phyloP scores from a whole-genome alignment of 2,113 vertebrate species.

The Sinocyclocheilus anshuiensis region DNA sequence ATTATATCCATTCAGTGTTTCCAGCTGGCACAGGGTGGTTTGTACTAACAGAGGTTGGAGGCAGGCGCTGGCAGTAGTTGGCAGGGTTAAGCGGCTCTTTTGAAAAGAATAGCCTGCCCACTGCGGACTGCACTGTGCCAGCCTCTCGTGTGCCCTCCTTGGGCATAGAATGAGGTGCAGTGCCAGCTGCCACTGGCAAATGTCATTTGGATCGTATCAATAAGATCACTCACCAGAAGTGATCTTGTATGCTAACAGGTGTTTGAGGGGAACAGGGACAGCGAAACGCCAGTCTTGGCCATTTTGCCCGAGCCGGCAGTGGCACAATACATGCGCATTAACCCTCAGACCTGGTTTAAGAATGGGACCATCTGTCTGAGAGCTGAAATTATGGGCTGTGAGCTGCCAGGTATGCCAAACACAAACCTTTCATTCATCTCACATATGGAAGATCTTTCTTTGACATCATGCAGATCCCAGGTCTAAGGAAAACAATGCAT shows the following conservation, averaged over 20 bases:
- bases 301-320: constrained; percentile 80
- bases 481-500: neutral
- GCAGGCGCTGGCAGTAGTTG: constrained; percentile 44
- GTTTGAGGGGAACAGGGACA: constrained; percentile 87
- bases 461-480: neutral
- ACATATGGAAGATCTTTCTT: neutral
- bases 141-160: neutral
- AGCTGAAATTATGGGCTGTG: constrained; percentile 89
- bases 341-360: constrained; percentile 87
- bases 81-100: constrained; percentile 53
- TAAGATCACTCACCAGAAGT: neutral
- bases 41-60: constrained; percentile 41
- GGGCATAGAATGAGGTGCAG: neutral
- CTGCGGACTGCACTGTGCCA: constrained; percentile 38
- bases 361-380: constrained; percentile 92
- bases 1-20: constrained; percentile 26
- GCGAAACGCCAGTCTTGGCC: constrained; percentile 84
- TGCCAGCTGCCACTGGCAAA: constrained; percentile 25
- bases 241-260: constrained; percentile 70
- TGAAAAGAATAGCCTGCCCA: constrained; percentile 45
- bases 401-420: constrained; percentile 75
- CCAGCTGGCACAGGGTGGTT: constrained; percentile 6
- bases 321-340: constrained; percentile 87
- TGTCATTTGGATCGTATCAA: constrained; percentile 12
- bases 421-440: constrained; percentile 8